Percentiles rank a stretch among this genome's conserved stretches.
These are phyloP conservation scores for Pituophis catenifer DNA, from an alignment of 2,113 vertebrate genomes.

Conservation along the genomic window DNA sequence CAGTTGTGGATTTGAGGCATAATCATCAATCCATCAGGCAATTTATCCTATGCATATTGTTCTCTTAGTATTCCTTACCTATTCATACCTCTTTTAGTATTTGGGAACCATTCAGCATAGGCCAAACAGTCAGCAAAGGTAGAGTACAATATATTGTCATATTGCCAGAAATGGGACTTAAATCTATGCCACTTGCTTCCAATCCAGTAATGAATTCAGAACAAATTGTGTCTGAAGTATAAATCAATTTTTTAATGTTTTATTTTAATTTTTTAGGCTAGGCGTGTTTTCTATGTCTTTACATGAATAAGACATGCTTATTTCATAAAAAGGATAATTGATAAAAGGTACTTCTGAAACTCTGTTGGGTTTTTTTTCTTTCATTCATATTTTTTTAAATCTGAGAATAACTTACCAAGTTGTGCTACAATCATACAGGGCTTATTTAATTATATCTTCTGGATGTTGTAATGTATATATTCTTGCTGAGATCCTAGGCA, in stretches of 20 bases:
- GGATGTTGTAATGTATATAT: conserved; percentile 24
- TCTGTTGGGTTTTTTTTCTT: neutral
- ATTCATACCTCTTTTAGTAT: neutral
- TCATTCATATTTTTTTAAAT: neutral
- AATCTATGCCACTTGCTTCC: neutral
- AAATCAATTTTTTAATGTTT: neutral
- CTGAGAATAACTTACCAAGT: conserved; percentile 21
- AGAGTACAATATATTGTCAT: neutral
- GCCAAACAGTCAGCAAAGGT: no score
- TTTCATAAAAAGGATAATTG: neutral
- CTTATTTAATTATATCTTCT: neutral
- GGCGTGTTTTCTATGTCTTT: neutral
- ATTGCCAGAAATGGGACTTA: neutral
- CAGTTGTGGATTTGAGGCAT: neutral
- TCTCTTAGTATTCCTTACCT: neutral
- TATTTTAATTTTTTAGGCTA: neutral
- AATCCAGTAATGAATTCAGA: neutral
- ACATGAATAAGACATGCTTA: neutral
- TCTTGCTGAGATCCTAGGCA: conserved; percentile 33
- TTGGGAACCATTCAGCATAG: neutral
- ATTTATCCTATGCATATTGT: neutral
- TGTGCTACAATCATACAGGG: conserved; percentile 14
- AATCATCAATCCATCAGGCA: neutral
- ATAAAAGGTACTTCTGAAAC: neutral
- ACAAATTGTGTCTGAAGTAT: neutral